Percentiles rank a stretch among this genome's conserved stretches.
Evolutionary conservation across 2,797 vertebrate species (phyloP).

Genomic region (Vespertilio murinus): DNA sequence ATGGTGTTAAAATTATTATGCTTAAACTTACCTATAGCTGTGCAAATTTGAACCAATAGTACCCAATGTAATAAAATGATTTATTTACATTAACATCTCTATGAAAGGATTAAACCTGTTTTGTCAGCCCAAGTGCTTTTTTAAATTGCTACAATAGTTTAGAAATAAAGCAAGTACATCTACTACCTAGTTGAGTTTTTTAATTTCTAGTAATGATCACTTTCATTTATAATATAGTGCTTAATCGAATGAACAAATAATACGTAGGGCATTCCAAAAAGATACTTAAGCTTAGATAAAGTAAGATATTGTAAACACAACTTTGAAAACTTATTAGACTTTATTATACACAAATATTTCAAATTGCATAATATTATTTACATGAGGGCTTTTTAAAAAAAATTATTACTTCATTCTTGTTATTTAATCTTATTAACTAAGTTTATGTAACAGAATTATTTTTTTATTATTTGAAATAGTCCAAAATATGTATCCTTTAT

Average conservation of each 20-base stretch:
- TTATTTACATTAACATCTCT: neutral
- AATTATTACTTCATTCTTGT: neutral
- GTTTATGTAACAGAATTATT: neutral
- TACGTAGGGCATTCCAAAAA: neutral
- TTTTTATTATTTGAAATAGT: neutral
- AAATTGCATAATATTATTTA: neutral
- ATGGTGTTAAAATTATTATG: neutral
- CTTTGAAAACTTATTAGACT: neutral
- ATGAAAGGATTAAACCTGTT: neutral
- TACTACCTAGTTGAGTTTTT: neutral
- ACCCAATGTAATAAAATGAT: neutral
- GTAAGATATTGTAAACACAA: neutral
- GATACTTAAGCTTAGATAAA: neutral
- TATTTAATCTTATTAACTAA: neutral
- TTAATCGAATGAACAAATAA: neutral
- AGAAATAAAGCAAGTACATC: neutral
- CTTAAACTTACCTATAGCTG: neutral
- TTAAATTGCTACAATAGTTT: neutral
- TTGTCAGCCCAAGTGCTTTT: neutral
- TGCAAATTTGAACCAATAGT: neutral
- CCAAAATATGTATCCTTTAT: neutral
- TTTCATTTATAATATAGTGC: neutral
- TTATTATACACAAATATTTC: neutral
- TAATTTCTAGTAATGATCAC: neutral
- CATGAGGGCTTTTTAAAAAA: neutral